Evolutionary conservation across 92 coral and sea anemone species (phyloP).

Genomic region (Epizoanthus illoricatus): DNA sequence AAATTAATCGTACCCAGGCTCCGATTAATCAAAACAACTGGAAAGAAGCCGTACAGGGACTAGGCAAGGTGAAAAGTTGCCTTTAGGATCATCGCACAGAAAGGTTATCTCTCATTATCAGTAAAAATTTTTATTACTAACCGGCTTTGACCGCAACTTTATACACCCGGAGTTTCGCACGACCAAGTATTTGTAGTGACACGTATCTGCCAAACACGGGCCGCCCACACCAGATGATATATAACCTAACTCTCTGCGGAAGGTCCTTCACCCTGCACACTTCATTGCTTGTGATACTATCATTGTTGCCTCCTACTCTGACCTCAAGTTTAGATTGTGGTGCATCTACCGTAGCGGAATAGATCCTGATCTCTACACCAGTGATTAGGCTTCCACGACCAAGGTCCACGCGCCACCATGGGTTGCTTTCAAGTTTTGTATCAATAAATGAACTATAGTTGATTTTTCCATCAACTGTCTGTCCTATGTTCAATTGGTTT

Average conservation of each 20-base stretch:
- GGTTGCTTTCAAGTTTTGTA: neutral
- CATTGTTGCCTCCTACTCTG: neutral
- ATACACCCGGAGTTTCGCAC: neutral
- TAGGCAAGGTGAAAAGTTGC: no score
- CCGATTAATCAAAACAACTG: no score
- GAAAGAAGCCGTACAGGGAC: no score
- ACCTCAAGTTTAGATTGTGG: neutral
- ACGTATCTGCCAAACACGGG: constrained; percentile 17
- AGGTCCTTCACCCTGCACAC: neutral
- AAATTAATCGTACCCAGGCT: no score
- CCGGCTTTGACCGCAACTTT: no score
- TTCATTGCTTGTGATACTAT: neutral
- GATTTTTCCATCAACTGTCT: neutral
- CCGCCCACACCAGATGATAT: neutral
- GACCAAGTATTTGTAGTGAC: neutral
- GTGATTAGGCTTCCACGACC: constrained; percentile 27
- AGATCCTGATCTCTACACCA: neutral
- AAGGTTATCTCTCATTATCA: no score
- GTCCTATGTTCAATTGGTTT: neutral
- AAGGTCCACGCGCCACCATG: constrained; percentile 5
- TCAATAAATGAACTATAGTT: neutral
- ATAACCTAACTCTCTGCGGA: no score
- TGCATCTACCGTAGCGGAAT: neutral
- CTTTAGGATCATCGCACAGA: no score
- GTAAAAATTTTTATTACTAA: no score